Base-by-base conservation (phyloP, 2,888 invertebrate genomes). In the Embidobia sp. region DNA sequence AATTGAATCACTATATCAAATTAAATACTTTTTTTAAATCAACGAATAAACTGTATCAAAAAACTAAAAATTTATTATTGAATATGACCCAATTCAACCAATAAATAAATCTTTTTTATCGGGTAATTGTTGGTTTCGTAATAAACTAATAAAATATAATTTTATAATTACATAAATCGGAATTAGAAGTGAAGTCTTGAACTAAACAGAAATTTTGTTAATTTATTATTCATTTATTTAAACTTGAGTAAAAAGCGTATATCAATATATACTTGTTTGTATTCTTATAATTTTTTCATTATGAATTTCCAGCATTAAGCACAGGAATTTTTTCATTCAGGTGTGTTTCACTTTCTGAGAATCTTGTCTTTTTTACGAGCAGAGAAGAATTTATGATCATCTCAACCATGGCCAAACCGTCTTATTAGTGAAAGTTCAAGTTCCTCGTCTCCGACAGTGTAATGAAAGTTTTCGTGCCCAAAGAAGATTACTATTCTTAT, bases 391-490 rank as follows among this genome's bases (percentile, higher is more conserved):
- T 77, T 69, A 77, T 63, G 77, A 74, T 73, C 46, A 49, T 67
- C 63, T 72, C 70, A 44, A 64, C 70, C 64, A 77, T 64, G 64
- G 66, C 70, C 72, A 79, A 77, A 79, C 57, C 74, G 29, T 63
- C 77, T 74, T 74, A 72, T 64, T 74, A 75, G 77, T 79, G 79
- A 79, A 77, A 77, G 77, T 79, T 73, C 59, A 74, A 66, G 70
- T 44, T 70, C n/a, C 75, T 77, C 75, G 67, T 70, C 72, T 74
- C 77, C 40, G 57, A 48, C 72, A 63, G 67, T 72, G 70, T 74
- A 77, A 79, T 77, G 77, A 77, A 77, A 77, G 79, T 74, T 77
- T 70, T 64, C 74, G 67, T 67, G 61, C 27, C 26, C 53, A 44
- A 61, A 33, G 67, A 37, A 69, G 67, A 75, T 75, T 75, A 75